A percentile compares a stretch with the other conserved stretches of the same genome.
Conservation (phyloP, 2,888 invertebrate genomes). For the Torymus tubicola region DNA sequence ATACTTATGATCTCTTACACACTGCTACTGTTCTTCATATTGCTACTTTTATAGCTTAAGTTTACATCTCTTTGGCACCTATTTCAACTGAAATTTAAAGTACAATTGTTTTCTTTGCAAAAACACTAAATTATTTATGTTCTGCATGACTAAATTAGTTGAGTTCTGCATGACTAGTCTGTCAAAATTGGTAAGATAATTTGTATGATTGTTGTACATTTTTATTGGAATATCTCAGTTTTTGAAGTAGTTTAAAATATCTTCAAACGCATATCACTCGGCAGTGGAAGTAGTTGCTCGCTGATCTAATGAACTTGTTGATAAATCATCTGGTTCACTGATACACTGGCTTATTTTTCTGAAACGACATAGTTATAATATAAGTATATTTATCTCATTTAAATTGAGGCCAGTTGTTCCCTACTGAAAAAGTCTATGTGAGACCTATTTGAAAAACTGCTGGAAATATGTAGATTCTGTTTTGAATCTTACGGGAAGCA, state of each 20-base stretch:
- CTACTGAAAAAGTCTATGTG: too few species aligned
- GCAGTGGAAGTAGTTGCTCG: constrained; percentile 60
- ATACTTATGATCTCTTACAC: constrained; percentile 48
- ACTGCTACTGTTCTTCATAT: constrained; percentile 15
- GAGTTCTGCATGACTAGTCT: constrained; percentile 47
- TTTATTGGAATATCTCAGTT: constrained; percentile 47
- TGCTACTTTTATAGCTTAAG: constrained; percentile 22
- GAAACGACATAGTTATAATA: constrained; percentile 38
- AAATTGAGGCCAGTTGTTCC: too few species aligned
- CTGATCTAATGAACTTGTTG: constrained; percentile 61
- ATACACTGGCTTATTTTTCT: constrained; percentile 57
- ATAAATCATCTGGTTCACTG: constrained; percentile 62
- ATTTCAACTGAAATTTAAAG: constrained; percentile 39
- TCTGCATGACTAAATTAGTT: constrained; percentile 39
- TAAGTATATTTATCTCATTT: too few species aligned
- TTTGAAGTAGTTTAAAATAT: constrained; percentile 28
- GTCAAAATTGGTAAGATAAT: constrained; percentile 37
- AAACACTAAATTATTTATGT: constrained; percentile 18
- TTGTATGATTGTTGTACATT: constrained; percentile 39
- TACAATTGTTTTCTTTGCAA: constrained; percentile 34
- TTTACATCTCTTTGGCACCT: constrained; percentile 39
- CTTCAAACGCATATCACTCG: constrained; percentile 54
- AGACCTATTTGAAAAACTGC: too few species aligned
- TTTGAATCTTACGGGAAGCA: too few species aligned
- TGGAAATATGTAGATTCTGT: too few species aligned